These are phyloP conservation scores for Apteryx owenii DNA, from an alignment of 2,113 vertebrate species.

Conservation along the genomic window DNA sequence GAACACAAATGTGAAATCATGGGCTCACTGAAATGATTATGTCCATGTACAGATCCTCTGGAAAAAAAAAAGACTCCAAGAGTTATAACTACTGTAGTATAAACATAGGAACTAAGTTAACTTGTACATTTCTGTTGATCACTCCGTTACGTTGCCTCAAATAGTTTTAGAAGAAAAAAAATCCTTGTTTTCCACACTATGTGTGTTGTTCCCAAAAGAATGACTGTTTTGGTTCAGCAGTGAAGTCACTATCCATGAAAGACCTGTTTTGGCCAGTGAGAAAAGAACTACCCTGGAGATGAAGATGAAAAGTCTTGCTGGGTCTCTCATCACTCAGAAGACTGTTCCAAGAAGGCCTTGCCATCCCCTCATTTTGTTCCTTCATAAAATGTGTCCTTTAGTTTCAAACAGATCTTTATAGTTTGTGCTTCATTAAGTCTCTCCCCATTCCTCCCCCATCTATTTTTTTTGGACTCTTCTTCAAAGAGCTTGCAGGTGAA, in stretches of 20 bases:
- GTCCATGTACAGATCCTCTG: slow-evolving; percentile 85
- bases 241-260: slow-evolving; percentile 86
- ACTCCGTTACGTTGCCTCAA: slow-evolving; percentile 96
- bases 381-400: slow-evolving; percentile 93
- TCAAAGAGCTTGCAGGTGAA: slow-evolving; percentile 90
- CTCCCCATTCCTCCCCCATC: slow-evolving; percentile 69
- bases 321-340: slow-evolving; percentile 81
- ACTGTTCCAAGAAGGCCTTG: slow-evolving; percentile 89
- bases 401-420: slow-evolving; percentile 89
- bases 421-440: slow-evolving; percentile 92
- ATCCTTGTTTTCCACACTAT: slow-evolving; percentile 99
- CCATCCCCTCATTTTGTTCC: slow-evolving; percentile 88
- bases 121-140: slow-evolving; percentile 99
- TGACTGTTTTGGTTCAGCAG: slow-evolving; percentile 94
- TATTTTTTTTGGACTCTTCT: slow-evolving; percentile 87
- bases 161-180: slow-evolving; percentile 99
- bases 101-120: slow-evolving; percentile 99
- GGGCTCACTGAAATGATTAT: slow-evolving; percentile 91
- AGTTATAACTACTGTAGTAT: slow-evolving; percentile 99
- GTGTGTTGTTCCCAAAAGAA: slow-evolving; percentile 98
- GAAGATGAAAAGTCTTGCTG: slow-evolving; percentile 79
- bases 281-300: slow-evolving; percentile 85
- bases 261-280: slow-evolving; percentile 85
- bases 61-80: slow-evolving; percentile 93
- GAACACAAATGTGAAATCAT: slow-evolving; percentile 96